Evolutionary conservation across 1,140 invertebrate species (phyloP), one percentile per base, ranked within the genome.

Genomic region (Drosophila parvula): DNA sequence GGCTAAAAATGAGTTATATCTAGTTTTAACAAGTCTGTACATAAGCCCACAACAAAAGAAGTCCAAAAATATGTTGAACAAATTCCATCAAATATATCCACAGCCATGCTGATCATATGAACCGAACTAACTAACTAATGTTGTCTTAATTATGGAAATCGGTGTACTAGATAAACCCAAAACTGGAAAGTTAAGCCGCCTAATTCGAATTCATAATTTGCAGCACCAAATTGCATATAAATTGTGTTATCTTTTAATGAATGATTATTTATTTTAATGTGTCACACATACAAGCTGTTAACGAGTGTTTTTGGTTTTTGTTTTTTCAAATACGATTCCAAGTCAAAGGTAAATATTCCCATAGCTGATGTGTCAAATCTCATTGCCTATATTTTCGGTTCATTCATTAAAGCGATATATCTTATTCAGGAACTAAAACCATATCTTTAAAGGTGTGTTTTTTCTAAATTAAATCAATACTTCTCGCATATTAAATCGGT

Each of bases 11-110:
- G 74, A 61, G 74, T 62, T 60, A 59, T 60, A 60, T 45, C 62
- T 77, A 77, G 55, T 76, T 77, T n/a, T 58, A 45, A 51, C 9
- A 74, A 69, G 64, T 43, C 58, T 78, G 74, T 78, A 78, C 56
- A 78, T 78, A 78, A 74, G 36, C 12, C 55, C 47, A 43, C 45
- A 28, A 36, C 48, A 57, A 57, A 57, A 48, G 28, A 50, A 36
- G 40, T 16, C 10, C 43, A 48, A 68, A 48, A 65, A 55, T 40
- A 38, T 5, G 2, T 22, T 48, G 27, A 32, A 47, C 1, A 57
- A 73, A 30, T 32, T 34, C 38, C 51, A 75, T 50, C 38, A 48
- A 71, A 71, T 71, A 71, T 59, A 71, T 36, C 7, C 44, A 71
- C 53, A 71, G 44, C 62, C 38, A 64, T 64, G 63, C 63, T 69